Evolutionary conservation across 2,888 invertebrate genomes (phyloP).

Genomic region (Slavum lentiscoides): DNA sequence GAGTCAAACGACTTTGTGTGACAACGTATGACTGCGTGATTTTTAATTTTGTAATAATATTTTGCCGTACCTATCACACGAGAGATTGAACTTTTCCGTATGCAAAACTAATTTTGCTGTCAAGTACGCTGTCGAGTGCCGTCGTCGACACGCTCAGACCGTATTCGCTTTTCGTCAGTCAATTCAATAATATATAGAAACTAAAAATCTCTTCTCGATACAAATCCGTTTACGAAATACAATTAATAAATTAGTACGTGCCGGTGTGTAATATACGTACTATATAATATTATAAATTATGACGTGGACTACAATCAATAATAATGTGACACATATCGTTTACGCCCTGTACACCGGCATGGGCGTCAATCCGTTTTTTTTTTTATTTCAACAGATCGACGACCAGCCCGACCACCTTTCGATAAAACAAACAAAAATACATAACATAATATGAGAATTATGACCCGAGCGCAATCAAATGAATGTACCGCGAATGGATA

Average conservation of each 20-base stretch:
- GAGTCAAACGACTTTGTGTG: too few relatives aligned
- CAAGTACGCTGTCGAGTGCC: too few relatives aligned
- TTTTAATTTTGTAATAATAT: too few relatives aligned
- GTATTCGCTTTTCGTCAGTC: too few relatives aligned
- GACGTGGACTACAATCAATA: too few relatives aligned
- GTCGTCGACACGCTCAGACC: too few relatives aligned
- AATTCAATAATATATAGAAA: too few relatives aligned
- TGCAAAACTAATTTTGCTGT: too few relatives aligned
- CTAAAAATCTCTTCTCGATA: background rate
- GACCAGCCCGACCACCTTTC: background rate
- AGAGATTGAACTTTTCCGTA: too few relatives aligned
- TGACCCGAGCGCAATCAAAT: slow-evolving; percentile 17
- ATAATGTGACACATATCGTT: background rate
- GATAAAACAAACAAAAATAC: background rate
- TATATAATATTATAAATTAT: background rate
- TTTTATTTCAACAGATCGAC: background rate
- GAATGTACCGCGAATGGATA: background rate
- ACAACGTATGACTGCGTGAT: too few relatives aligned
- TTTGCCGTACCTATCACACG: too few relatives aligned
- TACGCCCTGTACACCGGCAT: slow-evolving; percentile 16
- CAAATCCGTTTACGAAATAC: background rate
- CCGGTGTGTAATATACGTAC: background rate
- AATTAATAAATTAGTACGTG: background rate
- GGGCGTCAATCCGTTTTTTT: slow-evolving; percentile 19
- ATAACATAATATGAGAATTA: background rate